Base-by-base conservation (phyloP, 2,888 invertebrate genomes). In the Xestia c-nigrum region DNA sequence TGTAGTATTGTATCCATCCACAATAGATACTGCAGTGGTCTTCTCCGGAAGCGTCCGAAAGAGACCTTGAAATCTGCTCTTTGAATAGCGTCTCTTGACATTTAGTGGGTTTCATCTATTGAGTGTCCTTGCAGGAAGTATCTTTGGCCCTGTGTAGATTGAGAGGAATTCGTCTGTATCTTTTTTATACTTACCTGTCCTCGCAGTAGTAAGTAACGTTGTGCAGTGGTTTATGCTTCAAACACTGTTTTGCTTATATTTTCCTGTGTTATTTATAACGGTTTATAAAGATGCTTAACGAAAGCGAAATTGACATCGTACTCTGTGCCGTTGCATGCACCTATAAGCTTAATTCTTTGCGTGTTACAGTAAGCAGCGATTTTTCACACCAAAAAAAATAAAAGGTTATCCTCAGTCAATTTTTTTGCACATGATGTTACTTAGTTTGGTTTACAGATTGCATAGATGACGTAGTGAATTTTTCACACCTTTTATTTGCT, bases 1-100 rank as follows among this genome's bases (percentile, higher is more conserved):
- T 31, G 52, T 67, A 10, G 24, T 71, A 81, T 85, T 85, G 83
- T 83, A n/a, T 52, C 24, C 21, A 24, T 19, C 14, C 10, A 81
- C 72, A 81, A 81, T 76, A 64, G 70, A 70, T n/a, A 38, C 43
- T 71, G 40, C 61, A 16, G 16, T 59, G n/a, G 72, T 76, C 67
- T 77, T 57, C 71, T 52, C 40, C 73, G 83, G 83, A 77, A 74
- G 7, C 64, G 68, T 63, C 68, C 40, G 59, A 52, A 38, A 14
- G 67, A 10, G 64, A 31, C 83, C 73, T 83, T 85, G 73, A 69
- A 69, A 71, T 52, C 46, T 65, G 9, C 10, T 31, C 12, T 65
- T 47, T 75, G 46, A 70, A 69, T 75, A 47, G 50, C 9, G n/a
- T 14, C 55, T 47, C 73, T 61, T 38, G 64, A 38, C 55, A 63